A percentile compares a stretch with the other conserved stretches of the same genome.
Conservation (phyloP, 2,113 vertebrate species). For the Oenanthe oenanthe region DNA sequence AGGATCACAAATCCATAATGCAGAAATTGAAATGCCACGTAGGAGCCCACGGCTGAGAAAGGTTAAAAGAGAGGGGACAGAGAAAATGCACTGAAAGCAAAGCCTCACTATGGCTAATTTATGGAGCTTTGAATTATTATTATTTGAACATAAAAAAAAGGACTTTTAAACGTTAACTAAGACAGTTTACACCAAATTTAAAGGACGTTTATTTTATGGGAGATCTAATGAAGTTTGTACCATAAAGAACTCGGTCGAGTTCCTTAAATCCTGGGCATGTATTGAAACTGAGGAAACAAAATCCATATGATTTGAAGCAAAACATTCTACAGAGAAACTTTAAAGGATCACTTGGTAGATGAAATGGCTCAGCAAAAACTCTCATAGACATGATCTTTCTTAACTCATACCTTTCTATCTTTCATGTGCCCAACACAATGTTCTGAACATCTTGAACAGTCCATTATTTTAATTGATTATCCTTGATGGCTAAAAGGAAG, state of each 20-base stretch:
- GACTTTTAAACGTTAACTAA: not conserved
- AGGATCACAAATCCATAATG: not conserved
- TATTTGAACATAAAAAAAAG: not conserved
- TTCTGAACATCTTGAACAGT: not conserved
- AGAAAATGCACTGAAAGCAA: not conserved
- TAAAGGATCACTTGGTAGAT: not conserved
- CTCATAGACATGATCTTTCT: not conserved
- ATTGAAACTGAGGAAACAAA: not conserved
- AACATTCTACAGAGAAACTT: not conserved
- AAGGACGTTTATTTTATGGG: not conserved
- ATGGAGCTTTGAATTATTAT: not conserved
- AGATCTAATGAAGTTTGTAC: not conserved
- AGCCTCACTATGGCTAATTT: not conserved
- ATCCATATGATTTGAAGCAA: not conserved
- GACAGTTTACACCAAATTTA: not conserved
- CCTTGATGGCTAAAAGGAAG: not conserved
- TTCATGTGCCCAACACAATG: not conserved
- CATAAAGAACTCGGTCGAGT: not conserved
- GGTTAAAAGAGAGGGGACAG: not conserved
- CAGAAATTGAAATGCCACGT: not conserved
- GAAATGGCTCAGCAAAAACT: not conserved
- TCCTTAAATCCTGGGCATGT: not conserved
- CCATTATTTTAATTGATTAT: constrained; percentile 21
- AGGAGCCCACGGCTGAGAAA: not conserved
- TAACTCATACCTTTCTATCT: not conserved